Evolutionary conservation across 2,797 vertebrate genomes (phyloP), one percentile per base, ranked within the genome.

Genomic region (Pseudotriccus pelzelni): DNA sequence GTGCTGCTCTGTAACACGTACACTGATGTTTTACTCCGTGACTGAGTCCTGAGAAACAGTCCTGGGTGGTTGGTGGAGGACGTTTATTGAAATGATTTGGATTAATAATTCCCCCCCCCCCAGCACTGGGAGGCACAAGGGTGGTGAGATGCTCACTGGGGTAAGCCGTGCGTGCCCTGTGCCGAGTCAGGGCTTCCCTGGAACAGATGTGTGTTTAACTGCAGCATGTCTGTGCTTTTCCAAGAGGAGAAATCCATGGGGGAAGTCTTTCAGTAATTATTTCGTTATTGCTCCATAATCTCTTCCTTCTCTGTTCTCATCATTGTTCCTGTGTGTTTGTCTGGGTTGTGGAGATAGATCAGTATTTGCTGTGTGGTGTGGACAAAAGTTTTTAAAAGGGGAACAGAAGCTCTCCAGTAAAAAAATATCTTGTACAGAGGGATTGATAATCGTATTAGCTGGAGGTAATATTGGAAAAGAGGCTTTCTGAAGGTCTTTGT

Each of bases 401-500:
- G 23, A 56, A 9, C 11, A 27, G 60, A 64, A n/a, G 28, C 47
- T 87, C 67, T 78, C 39, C 28, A 7, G 37, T 56, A 25, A 59
- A 83, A 70, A 73, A 60, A 34, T 36, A 52, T 27, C 77, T 56
- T 34, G 5, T 75, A 30, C 44, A 64, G 37, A n/a, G 56, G 56
- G 59, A 67, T 73, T 68, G 63, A 53, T 58, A 28, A 41, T 85
- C 3, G 1, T 87, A 75, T 94, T 89, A 78, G 79, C 46, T 84
- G n/a, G 49, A 78, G 47, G 62, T 87, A 75, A 32, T 72, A 34
- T 60, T 59, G 81, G 81, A 43, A 91, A 97, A 90, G 84, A 94
- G 58, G 78, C 84, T 94, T 96, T 92, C 32, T 79, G 55, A 55
- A 79, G 95, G 66, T 32, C 56, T 67, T 89, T 89, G 68, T 77